Percentiles rank a stretch among this genome's conserved stretches.
phyloP scores from a whole-genome alignment of 2,113 vertebrate species.

The Grallaria varia region DNA sequence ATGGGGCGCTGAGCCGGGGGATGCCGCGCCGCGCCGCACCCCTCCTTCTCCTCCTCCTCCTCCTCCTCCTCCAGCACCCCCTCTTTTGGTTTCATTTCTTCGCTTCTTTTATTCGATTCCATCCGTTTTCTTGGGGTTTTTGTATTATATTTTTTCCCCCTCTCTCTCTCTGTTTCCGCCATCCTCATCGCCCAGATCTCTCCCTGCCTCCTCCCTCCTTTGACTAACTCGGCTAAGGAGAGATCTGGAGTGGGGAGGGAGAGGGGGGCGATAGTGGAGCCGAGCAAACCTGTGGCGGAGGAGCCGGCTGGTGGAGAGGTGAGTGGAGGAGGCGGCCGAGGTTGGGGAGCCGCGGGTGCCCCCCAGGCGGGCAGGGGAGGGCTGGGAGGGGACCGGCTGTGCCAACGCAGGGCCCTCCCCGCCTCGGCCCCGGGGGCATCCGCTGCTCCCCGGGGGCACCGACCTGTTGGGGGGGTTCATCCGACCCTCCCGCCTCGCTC shows the following conservation, averaged over 20 bases:
- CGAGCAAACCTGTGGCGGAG: conserved; percentile 33
- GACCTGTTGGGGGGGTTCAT: neutral
- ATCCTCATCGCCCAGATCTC: conserved; percentile 29
- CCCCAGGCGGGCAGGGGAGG: neutral
- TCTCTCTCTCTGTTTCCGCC: neutral
- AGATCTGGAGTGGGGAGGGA: neutral
- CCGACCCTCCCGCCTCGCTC: neutral
- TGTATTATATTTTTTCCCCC: neutral
- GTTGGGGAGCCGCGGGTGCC: neutral
- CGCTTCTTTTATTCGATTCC: neutral
- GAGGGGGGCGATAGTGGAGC: conserved; percentile 1
- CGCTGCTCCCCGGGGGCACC: neutral
- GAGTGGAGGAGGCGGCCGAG: neutral
- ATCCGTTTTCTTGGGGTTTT: neutral
- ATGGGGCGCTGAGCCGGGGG: neutral
- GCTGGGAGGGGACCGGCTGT: neutral
- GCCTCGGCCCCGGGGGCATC: neutral
- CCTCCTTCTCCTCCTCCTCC: too few species aligned
- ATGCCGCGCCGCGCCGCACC: neutral
- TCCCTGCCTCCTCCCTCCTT: neutral
- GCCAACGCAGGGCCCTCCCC: neutral
- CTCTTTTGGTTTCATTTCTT: neutral
- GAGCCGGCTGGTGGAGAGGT: conserved; percentile 31
- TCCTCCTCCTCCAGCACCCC: neutral
- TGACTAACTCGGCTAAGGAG: neutral